These are phyloP conservation scores for Porites lobata DNA, from an alignment of 92 coral and sea anemone species.

Conservation along the genomic window DNA sequence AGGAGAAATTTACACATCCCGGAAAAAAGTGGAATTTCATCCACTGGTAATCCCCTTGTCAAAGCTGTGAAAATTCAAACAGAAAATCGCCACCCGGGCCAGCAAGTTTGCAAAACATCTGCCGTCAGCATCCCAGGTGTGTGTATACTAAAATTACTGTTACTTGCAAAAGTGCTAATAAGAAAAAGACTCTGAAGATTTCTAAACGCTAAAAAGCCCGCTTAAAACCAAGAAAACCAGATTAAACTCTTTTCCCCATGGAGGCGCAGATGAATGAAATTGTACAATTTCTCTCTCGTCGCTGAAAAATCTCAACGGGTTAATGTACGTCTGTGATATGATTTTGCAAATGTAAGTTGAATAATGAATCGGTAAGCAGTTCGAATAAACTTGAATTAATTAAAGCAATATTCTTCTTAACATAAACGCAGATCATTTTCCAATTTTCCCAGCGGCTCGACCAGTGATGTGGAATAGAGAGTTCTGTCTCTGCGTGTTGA, in stretches of 20 bases:
- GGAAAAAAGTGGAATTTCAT: slow-evolving; percentile 11
- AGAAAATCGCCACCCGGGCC: slow-evolving; percentile 50
- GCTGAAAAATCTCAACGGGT: neutral
- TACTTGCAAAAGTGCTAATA: slow-evolving; percentile 67
- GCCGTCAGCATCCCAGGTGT: slow-evolving; percentile 88
- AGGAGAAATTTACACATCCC: neutral
- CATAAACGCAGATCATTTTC: slow-evolving; percentile 5
- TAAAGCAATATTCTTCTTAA: slow-evolving; percentile 45
- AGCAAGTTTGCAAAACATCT: slow-evolving; percentile 72
- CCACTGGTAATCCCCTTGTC: slow-evolving; percentile 20
- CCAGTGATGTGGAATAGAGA: neutral
- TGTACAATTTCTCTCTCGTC: neutral
- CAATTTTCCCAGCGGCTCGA: slow-evolving; percentile 5
- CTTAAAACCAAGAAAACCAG: slow-evolving; percentile 2
- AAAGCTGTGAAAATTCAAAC: slow-evolving; percentile 41
- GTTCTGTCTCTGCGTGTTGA: slow-evolving; percentile 22
- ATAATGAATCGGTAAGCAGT: slow-evolving; percentile 51
- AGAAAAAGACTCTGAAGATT: slow-evolving; percentile 48
- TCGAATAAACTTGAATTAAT: slow-evolving; percentile 58
- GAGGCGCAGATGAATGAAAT: neutral
- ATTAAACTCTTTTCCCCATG: neutral
- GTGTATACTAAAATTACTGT: slow-evolving; percentile 84
- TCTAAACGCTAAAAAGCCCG: slow-evolving; percentile 18
- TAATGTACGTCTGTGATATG: slow-evolving; percentile 18
- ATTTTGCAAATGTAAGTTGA: slow-evolving; percentile 13